Base-by-base conservation (phyloP, 1,140 invertebrate species). In the Meloidogyne floridensis region DNA sequence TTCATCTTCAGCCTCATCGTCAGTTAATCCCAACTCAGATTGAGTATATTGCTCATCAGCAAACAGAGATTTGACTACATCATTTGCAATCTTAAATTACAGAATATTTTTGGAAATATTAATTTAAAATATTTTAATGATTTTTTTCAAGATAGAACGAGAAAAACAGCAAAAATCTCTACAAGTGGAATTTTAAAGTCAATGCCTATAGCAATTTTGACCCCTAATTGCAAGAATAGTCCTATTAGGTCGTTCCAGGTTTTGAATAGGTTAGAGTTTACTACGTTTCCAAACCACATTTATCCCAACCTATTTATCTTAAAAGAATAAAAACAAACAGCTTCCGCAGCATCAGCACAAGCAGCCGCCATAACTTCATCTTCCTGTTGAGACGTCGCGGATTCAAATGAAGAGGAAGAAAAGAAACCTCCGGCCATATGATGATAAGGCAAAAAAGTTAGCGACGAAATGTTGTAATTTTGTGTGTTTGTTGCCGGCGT, bases 51-150 rank as follows among this genome's bases (percentile, higher is more conserved):
- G 56, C 2, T 81, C 80, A 80, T 77, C 76, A 20, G 42, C 53
- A 69, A 82, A 82, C 18, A 82, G 42, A 3, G 77, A 81, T 20
- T 59, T 32, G 32, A 82, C 80, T 15, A 82, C 81, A 72, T 78
- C 80, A 65, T 15, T 72, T 47, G 80, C 81, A 20, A 82, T 59
- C 70, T 79, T 18, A 11, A 78, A 18, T 32, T 5, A 2, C 65
- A 72, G n/a, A 77, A 54, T 69, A 77, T 6, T 2, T 53, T 53
- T 53, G 6, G 51, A 53, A 53, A 53, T 53, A 8, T 53, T 18
- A 4, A 32, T 32, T 20, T 15, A 5, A 69, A 18, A 32, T 32
- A 32, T 32, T 32, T 32, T 32, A 32, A 32, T 32, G 32, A 32
- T 32, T 32, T 32, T 32, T 32, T 32, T 32, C 32, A 32, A 32